Conservation (phyloP, 2,888 invertebrate genomes). For the Erynnis tages region DNA sequence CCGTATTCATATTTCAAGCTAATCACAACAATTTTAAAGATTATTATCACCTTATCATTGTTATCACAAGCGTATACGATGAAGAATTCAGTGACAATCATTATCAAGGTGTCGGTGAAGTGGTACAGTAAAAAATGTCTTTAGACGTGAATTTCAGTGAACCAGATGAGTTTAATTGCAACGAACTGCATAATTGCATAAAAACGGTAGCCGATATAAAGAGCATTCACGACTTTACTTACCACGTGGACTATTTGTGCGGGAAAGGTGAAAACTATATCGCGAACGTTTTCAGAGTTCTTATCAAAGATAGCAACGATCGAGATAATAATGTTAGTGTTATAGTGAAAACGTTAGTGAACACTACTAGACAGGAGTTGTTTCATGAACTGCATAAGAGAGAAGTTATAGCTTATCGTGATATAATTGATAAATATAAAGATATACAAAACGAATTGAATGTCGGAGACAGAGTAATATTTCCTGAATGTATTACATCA, state of each 20-base stretch:
- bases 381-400: conserved; percentile 63
- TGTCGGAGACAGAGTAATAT: conserved; percentile 42
- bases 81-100: conserved; percentile 5
- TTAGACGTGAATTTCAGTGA: conserved; percentile 72
- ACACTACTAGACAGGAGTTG: conserved; percentile 59
- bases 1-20: background rate
- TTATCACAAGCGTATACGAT: background rate
- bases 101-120: background rate
- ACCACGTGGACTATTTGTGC: conserved; percentile 62
- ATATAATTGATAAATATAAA: conserved; percentile 51
- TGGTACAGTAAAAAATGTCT: conserved; percentile 50
- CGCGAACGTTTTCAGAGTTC: conserved; percentile 64
- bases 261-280: conserved; percentile 61
- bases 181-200: conserved; percentile 59
- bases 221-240: conserved; percentile 55
- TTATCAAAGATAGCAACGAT: conserved; percentile 48
- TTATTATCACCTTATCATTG: conserved; percentile 4
- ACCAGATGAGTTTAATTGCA: conserved; percentile 66
- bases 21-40: background rate
- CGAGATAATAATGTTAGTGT: conserved; percentile 46
- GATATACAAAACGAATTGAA: conserved; percentile 47
- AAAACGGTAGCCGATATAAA: conserved; percentile 50
- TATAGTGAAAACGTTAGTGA: conserved; percentile 66
- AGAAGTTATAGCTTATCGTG: conserved; percentile 58
- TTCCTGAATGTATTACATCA: conserved; percentile 55